These are phyloP conservation scores for Callosobruchus maculatus DNA, from an alignment of 2,888 invertebrate genomes.

Conservation along the genomic window DNA sequence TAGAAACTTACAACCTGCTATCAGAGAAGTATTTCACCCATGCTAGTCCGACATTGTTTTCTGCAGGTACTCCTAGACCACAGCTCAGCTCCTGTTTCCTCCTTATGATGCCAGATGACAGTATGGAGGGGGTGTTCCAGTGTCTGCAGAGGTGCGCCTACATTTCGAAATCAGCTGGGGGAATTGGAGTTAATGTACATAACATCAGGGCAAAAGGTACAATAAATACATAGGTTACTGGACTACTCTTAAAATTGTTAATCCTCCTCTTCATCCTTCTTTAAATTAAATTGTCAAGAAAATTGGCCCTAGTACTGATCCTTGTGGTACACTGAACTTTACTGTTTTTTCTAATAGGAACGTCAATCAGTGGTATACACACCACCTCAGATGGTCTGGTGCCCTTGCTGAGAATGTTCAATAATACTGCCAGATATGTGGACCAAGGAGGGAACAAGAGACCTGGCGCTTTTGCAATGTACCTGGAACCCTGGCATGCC, in stretches of 20 bases:
- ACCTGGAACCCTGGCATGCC: conserved; percentile 98
- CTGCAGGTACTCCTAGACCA: conserved; percentile 86
- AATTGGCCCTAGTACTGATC: no score
- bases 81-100: conserved; percentile 96
- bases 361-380: conserved; percentile 90
- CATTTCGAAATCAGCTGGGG: conserved; percentile 96
- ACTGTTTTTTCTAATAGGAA: conserved; percentile 64
- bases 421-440: conserved; percentile 93
- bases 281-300: no score
- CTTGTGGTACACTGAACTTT: no score
- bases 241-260: no score
- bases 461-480: conserved; percentile 96
- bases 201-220: conserved; percentile 76
- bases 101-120: conserved; percentile 90
- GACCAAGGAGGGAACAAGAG: conserved; percentile 98
- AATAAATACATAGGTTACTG: no score
- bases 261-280: no score
- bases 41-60: conserved; percentile 95
- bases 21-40: conserved; percentile 97
- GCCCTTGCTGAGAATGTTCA: conserved; percentile 93
- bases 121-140: conserved; percentile 91
- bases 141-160: conserved; percentile 89
- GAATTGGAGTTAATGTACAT: conserved; percentile 95
- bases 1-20: conserved; percentile 92
- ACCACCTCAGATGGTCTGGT: conserved; percentile 93